These are phyloP conservation scores for Rugalucina vietnamica DNA, from an alignment of 2,888 invertebrate genomes.

Conservation along the genomic window DNA sequence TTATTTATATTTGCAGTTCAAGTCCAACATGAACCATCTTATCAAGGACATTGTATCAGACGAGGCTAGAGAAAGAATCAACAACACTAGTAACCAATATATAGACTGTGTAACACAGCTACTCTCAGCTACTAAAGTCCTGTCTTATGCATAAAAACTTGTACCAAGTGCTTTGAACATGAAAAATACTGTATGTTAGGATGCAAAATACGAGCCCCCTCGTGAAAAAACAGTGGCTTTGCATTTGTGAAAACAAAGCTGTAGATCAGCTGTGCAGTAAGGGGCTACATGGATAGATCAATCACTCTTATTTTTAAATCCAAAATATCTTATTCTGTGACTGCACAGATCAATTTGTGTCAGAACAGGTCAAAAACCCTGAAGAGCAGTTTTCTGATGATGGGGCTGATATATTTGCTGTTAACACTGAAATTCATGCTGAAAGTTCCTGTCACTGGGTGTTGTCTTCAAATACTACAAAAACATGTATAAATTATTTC, in stretches of 20 bases:
- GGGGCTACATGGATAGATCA: neutral
- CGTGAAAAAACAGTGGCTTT: too few species aligned
- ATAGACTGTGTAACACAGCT: conserved; percentile 79
- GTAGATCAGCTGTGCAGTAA: too few species aligned
- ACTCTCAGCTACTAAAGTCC: conserved; percentile 78
- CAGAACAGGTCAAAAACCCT: neutral
- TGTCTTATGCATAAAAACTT: conserved; percentile 79
- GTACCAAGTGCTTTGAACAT: too few species aligned
- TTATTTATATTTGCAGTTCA: conserved; percentile 75
- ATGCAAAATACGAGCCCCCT: too few species aligned
- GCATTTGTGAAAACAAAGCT: too few species aligned
- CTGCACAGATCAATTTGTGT: neutral
- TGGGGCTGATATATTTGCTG: neutral
- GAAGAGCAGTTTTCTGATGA: neutral
- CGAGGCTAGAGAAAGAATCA: conserved; percentile 73
- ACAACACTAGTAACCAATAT: conserved; percentile 76
- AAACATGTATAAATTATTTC: too few species aligned
- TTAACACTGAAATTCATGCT: too few species aligned
- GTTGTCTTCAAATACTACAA: too few species aligned
- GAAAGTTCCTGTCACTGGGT: too few species aligned
- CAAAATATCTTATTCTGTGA: neutral
- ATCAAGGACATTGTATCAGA: conserved; percentile 65
- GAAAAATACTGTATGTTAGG: too few species aligned
- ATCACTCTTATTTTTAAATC: neutral
- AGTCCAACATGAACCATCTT: conserved; percentile 82